A percentile compares a stretch with the other conserved stretches of the same genome.
Evolutionary conservation across 2,113 vertebrate species (phyloP).

Genomic region (Sander vitreus): DNA sequence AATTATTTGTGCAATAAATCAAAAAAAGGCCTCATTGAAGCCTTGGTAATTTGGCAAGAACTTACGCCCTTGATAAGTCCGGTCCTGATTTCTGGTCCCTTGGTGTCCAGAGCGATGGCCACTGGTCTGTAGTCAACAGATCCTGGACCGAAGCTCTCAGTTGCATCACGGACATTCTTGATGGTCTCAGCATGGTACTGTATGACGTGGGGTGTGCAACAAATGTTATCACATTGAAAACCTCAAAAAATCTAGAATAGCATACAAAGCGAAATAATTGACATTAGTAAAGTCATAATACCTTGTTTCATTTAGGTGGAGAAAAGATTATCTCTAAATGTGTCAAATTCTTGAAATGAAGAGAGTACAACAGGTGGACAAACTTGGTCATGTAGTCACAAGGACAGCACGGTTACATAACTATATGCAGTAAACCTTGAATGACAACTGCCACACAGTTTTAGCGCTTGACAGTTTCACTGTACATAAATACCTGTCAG

Average conservation of each 20-base stretch:
- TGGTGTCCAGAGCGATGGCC: constrained; percentile 96
- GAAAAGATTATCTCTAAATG: background rate
- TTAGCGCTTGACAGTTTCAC: constrained; percentile 40
- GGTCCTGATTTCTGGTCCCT: constrained; percentile 98
- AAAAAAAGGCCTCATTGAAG: background rate
- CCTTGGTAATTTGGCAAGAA: constrained; percentile 2
- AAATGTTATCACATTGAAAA: background rate
- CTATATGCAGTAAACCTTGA: constrained; percentile 5
- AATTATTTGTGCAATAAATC: background rate
- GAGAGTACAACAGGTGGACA: constrained; percentile 20
- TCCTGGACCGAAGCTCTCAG: constrained; percentile 92
- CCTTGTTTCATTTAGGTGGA: background rate
- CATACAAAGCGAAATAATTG: background rate
- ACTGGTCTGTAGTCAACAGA: constrained; percentile 93
- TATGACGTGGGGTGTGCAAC: background rate
- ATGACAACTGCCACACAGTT: constrained; percentile 54
- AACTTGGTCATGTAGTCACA: constrained; percentile 9
- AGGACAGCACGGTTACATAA: constrained; percentile 2
- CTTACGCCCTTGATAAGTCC: constrained; percentile 98
- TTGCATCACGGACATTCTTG: constrained; percentile 93
- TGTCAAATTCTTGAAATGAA: background rate
- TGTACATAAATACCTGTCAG: constrained; percentile 41
- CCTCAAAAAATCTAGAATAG: background rate
- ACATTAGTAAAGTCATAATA: background rate
- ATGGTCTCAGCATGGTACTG: constrained; percentile 97